Evolutionary conservation across 1,140 invertebrate genomes (phyloP).

Genomic region (Lerema accius): DNA sequence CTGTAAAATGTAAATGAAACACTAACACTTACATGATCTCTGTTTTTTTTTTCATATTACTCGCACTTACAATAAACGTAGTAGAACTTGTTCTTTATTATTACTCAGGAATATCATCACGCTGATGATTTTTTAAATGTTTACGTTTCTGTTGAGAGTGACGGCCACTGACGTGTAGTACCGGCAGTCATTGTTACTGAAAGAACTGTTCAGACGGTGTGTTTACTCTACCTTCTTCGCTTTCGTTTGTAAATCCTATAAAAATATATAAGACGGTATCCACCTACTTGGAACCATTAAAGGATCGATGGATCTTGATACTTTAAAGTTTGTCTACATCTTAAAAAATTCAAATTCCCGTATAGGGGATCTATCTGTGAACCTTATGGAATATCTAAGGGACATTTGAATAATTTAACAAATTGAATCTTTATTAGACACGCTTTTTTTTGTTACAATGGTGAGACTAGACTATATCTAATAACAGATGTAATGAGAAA

Average conservation of each 20-base stretch:
- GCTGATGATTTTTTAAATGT: conserved; percentile 76
- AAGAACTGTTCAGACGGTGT: conserved; percentile 46
- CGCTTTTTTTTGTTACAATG: too few species aligned
- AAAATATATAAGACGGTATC: conserved; percentile 32
- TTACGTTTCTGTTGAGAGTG: conserved; percentile 75
- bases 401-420: too few species aligned
- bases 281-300: conserved; percentile 11
- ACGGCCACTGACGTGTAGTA: conserved; percentile 64
- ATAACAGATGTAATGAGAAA: too few species aligned
- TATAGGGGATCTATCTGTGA: too few species aligned
- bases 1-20: too few species aligned
- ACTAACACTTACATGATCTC: conserved; percentile 28
- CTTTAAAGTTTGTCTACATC: conserved; percentile 22
- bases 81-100: conserved; percentile 61
- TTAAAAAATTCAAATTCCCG: too few species aligned
- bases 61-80: conserved; percentile 58
- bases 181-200: conserved; percentile 53
- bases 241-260: conserved; percentile 23
- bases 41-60: conserved; percentile 62
- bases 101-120: conserved; percentile 48
- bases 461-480: too few species aligned
- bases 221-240: conserved; percentile 52
- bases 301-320: conserved; percentile 38
- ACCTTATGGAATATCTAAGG: too few species aligned
- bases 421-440: too few species aligned